Evolutionary conservation across 2,113 vertebrate species (phyloP).

Genomic region (Sporophila hypoxantha): DNA sequence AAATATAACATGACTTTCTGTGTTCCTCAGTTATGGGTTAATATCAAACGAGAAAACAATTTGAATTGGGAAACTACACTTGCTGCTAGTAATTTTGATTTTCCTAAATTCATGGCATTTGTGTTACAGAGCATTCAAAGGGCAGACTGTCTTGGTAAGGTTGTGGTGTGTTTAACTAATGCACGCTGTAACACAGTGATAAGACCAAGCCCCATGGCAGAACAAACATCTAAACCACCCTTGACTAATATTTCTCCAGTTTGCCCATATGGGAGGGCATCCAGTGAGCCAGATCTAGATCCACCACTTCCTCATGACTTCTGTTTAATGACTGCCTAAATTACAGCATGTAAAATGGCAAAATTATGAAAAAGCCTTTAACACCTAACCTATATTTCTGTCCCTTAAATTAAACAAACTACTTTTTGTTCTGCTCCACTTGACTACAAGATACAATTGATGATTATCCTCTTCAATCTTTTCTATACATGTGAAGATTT

Average conservation of each 20-base stretch:
- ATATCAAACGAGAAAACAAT: neutral
- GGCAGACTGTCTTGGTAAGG: neutral
- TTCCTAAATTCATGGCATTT: neutral
- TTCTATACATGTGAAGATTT: neutral
- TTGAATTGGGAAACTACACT: neutral
- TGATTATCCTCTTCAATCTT: neutral
- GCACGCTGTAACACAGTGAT: neutral
- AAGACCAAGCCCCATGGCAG: neutral
- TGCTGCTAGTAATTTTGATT: neutral
- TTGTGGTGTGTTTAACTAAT: neutral
- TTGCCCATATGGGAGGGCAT: rapidly evolving
- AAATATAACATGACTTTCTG: neutral
- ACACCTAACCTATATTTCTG: neutral
- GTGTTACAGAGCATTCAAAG: neutral
- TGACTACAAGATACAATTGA: neutral
- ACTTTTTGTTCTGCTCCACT: neutral
- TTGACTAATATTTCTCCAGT: neutral
- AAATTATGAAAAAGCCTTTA: neutral
- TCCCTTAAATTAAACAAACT: neutral
- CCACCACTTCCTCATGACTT: neutral
- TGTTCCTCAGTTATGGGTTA: neutral
- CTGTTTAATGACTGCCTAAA: neutral
- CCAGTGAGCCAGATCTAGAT: neutral
- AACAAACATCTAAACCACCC: neutral
- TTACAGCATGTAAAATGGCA: neutral